These are phyloP conservation scores for Onchidella celtica DNA, from an alignment of 2,888 invertebrate species.

Conservation along the genomic window DNA sequence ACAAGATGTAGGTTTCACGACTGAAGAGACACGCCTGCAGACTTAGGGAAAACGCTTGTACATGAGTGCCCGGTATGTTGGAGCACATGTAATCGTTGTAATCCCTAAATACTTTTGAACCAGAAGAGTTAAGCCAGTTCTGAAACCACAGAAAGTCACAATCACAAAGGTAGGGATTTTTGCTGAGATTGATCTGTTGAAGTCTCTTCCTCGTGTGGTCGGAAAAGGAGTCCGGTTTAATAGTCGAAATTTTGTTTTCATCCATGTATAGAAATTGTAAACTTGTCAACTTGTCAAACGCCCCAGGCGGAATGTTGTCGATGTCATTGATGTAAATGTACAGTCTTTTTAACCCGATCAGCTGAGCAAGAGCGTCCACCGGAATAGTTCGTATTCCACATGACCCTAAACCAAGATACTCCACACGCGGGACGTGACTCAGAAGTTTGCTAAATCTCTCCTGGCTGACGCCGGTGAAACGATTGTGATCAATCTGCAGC, in stretches of 20 bases:
- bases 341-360: not conserved
- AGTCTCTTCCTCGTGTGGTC: constrained; percentile 20
- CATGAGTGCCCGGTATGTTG: not conserved
- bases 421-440: constrained; percentile 1
- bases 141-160: constrained; percentile 80
- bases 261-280: constrained; percentile 29
- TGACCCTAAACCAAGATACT: constrained; percentile 15
- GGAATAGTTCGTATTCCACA: constrained; percentile 21
- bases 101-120: constrained; percentile 2
- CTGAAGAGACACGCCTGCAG: constrained; percentile 47
- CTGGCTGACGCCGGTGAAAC: not conserved
- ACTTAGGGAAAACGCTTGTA: not conserved
- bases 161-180: constrained; percentile 84
- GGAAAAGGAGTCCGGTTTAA: constrained; percentile 49
- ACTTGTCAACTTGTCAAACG: constrained; percentile 30
- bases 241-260: constrained; percentile 43
- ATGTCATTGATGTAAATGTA: constrained; percentile 40
- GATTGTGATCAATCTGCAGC: constrained; percentile 33
- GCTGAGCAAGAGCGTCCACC: not conserved
- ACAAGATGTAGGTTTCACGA: constrained; percentile 18
- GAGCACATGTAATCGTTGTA: constrained; percentile 32
- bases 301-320: constrained; percentile 36
- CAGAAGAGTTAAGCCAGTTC: constrained; percentile 45
- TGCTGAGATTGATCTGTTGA: constrained; percentile 82
- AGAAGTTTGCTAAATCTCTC: constrained; percentile 19